A percentile compares a stretch with the other conserved stretches of the same genome.
phyloP scores from a whole-genome alignment of 2,797 vertebrate species.

The Apogon talboti region DNA sequence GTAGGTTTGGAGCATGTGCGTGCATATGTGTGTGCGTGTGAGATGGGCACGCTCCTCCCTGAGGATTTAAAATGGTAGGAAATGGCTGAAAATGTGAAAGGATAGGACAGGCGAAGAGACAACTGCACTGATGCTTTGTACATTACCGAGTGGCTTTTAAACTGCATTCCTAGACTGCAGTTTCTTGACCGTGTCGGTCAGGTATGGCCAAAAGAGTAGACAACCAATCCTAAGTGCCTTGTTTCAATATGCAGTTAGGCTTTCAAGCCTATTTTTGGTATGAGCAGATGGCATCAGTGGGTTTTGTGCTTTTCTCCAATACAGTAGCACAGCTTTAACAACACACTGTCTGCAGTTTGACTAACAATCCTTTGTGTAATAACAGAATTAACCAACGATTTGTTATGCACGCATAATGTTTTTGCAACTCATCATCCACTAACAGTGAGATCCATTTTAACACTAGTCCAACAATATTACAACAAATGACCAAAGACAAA shows the following conservation, averaged over 20 bases:
- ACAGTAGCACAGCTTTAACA: constrained; percentile 12
- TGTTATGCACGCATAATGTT: background rate
- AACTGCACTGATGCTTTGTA: constrained; percentile 10
- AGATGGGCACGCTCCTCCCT: constrained; percentile 15
- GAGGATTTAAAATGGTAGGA: constrained; percentile 33
- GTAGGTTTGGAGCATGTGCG: constrained; percentile 20
- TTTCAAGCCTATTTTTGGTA: constrained; percentile 31
- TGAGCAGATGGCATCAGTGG: constrained; percentile 43
- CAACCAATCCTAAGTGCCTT: constrained; percentile 1
- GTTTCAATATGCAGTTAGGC: constrained; percentile 5
- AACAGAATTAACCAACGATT: background rate
- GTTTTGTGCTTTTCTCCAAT: constrained; percentile 34
- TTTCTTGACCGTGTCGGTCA: background rate
- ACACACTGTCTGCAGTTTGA: constrained; percentile 14
- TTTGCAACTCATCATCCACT: background rate
- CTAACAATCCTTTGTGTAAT: background rate
- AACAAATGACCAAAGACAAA: constrained; percentile 16
- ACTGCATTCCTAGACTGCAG: background rate
- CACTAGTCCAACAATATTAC: constrained; percentile 16
- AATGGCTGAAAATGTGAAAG: constrained; percentile 34
- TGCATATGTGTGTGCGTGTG: background rate
- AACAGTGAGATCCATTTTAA: background rate
- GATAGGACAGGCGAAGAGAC: constrained; percentile 16
- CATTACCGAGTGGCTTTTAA: constrained; percentile 9
- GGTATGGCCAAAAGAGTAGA: background rate